Conservation (phyloP, 1,140 invertebrate genomes). For the Brachionus rotundiformis region DNA sequence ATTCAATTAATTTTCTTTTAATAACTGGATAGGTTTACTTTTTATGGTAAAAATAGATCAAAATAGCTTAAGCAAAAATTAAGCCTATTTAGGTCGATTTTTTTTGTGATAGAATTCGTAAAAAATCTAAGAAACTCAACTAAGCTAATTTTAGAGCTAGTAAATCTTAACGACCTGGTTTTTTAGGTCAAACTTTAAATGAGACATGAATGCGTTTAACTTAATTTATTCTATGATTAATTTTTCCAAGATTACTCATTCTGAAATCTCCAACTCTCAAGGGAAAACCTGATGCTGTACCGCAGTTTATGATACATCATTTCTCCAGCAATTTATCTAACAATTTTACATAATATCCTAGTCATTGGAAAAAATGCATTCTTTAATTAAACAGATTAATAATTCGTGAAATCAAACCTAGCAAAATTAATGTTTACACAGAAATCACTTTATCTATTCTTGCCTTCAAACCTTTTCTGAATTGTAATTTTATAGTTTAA, state of each 20-base stretch:
- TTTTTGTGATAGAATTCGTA: neutral
- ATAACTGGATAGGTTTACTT: neutral
- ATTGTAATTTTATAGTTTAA: constrained; percentile 22
- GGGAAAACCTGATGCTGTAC: neutral
- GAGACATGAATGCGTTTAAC: constrained; percentile 1
- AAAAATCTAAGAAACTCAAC: neutral
- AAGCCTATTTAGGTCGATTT: neutral
- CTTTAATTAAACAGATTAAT: neutral
- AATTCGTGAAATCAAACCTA: neutral
- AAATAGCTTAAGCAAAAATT: neutral
- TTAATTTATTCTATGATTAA: constrained; percentile 10
- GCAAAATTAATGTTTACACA: no score
- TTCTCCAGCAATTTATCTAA: neutral
- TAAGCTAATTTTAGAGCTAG: neutral
- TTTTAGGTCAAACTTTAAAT: neutral
- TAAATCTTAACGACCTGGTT: neutral
- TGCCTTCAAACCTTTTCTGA: neutral
- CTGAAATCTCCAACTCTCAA: neutral
- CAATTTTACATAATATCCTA: neutral
- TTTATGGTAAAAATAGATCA: neutral
- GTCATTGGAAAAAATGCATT: neutral
- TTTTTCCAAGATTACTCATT: neutral
- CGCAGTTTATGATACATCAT: neutral
- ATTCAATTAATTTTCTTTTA: neutral
- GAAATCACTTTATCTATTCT: neutral